phyloP scores from a whole-genome alignment of 2,113 vertebrate genomes.

The Tyto alba region DNA sequence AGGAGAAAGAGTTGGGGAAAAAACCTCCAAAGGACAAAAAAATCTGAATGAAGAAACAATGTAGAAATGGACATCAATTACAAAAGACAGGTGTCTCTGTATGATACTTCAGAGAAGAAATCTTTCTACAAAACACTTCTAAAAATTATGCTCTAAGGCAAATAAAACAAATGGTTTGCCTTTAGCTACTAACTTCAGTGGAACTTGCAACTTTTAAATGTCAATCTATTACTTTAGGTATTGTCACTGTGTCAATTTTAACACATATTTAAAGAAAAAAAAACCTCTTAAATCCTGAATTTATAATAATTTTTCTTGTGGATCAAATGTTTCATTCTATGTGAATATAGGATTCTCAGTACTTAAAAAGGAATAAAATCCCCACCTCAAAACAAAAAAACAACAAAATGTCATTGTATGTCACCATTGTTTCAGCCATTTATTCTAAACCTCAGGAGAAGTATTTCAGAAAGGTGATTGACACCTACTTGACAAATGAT shows the following conservation, averaged over 20 bases:
- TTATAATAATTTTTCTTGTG: background rate
- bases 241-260: background rate
- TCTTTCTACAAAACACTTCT: background rate
- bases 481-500: background rate
- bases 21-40: background rate
- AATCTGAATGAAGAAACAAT: background rate
- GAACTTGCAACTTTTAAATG: background rate
- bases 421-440: background rate
- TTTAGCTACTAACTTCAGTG: background rate
- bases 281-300: background rate
- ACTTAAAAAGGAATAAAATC: background rate
- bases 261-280: background rate
- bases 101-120: background rate
- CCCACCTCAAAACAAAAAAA: background rate
- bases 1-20: fast-evolving
- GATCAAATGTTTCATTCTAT: background rate
- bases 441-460: background rate
- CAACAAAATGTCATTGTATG: background rate
- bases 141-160: background rate
- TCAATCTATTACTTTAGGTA: background rate
- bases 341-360: background rate
- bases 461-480: background rate
- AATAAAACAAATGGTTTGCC: background rate
- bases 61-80: background rate
- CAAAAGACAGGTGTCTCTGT: background rate